phyloP scores from a whole-genome alignment of 2,797 vertebrate species.

The Novumbra hubbsi region DNA sequence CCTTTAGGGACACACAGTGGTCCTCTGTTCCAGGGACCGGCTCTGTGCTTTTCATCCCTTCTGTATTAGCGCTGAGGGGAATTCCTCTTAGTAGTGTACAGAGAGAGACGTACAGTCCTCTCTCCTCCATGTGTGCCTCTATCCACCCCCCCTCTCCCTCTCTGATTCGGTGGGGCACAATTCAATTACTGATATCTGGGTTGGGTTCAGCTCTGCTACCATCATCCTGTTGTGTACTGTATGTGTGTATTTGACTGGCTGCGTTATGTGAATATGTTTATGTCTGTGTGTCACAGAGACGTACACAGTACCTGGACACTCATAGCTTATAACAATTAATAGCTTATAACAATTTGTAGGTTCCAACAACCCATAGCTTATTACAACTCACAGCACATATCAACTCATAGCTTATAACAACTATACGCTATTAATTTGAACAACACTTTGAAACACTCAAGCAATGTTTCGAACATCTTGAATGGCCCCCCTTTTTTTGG shows the following conservation, averaged over 20 bases:
- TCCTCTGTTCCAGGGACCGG: slow-evolving; percentile 7
- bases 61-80: slow-evolving; percentile 4
- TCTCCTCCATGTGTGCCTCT: slow-evolving; percentile 6
- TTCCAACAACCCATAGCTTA: no score
- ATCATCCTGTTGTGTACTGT: not conserved
- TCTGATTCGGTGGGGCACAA: not conserved
- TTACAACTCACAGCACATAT: no score
- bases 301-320: not conserved
- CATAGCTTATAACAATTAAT: not conserved
- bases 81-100: not conserved
- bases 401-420: no score
- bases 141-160: not conserved
- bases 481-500: not conserved
- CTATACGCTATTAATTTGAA: no score
- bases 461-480: slow-evolving; percentile 1
- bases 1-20: not conserved
- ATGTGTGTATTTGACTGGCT: not conserved
- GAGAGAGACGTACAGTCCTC: slow-evolving; percentile 17
- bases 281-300: not conserved
- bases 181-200: not conserved
- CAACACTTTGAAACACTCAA: no score
- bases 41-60: not conserved
- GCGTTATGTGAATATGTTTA: not conserved
- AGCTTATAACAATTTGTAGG: no score
- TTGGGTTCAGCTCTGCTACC: not conserved